A percentile compares a stretch with the other conserved stretches of the same genome.
Conservation (phyloP, 2,888 invertebrate genomes). For the Mechanitis mazaeus region DNA sequence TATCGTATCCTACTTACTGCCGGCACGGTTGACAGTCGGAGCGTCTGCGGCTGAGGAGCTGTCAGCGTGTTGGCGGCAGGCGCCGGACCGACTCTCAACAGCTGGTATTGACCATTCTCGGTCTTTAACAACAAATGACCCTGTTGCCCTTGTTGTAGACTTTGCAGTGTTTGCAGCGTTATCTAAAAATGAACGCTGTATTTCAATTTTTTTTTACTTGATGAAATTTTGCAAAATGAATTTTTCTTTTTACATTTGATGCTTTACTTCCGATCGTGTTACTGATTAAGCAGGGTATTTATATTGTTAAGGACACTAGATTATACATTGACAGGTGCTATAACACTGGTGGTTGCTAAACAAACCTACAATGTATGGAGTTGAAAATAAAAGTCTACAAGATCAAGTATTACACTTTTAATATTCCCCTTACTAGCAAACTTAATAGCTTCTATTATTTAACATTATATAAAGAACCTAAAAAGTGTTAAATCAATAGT, state of each 20-base stretch:
- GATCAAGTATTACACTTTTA: not conserved
- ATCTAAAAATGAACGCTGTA: slow-evolving; percentile 80
- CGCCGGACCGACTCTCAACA: slow-evolving; percentile 88
- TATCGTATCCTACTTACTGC: slow-evolving; percentile 86
- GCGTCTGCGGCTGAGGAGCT: slow-evolving; percentile 81
- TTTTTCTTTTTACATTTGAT: not conserved
- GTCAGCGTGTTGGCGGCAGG: slow-evolving; percentile 77
- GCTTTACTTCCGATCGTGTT: not conserved
- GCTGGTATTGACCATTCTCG: slow-evolving; percentile 96
- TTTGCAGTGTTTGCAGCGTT: slow-evolving; percentile 91
- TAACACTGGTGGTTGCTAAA: not conserved
- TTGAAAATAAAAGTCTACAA: not conserved
- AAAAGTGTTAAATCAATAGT: no score
- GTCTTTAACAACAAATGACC: slow-evolving; percentile 95
- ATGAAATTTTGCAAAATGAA: not conserved
- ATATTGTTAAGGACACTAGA: slow-evolving; percentile 1
- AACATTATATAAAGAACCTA: no score
- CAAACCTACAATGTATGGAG: not conserved
- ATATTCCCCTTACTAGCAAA: no score
- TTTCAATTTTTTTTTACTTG: slow-evolving; percentile 47
- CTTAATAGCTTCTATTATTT: no score
- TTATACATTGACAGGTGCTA: not conserved
- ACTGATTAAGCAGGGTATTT: not conserved
- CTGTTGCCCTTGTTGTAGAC: slow-evolving; percentile 91
- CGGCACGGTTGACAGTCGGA: slow-evolving; percentile 91